A percentile compares a stretch with the other conserved stretches of the same genome.
Conservation (phyloP, 2,888 invertebrate species). For the Vandiemenella viatica region DNA sequence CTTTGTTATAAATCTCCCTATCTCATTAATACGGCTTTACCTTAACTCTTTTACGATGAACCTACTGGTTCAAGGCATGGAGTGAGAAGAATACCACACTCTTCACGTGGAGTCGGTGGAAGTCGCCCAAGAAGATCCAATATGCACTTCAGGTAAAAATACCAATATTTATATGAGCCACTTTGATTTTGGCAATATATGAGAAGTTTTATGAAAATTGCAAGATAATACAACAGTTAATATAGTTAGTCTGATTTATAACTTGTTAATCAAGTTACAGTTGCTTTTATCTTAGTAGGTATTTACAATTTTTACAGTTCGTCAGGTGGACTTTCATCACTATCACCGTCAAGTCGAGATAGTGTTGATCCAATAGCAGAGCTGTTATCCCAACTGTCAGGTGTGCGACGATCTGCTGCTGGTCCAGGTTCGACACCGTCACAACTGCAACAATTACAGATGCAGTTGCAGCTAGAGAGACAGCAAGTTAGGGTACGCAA, state of each 20-base stretch:
- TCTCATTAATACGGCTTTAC: too few relatives aligned
- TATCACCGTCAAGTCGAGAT: conserved; percentile 80
- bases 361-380: conserved; percentile 95
- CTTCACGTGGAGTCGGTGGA: conserved; percentile 47
- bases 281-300: too few relatives aligned
- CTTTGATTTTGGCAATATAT: too few relatives aligned
- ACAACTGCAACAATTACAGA: conserved; percentile 84
- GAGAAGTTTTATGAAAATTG: neutral
- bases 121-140: conserved; percentile 73
- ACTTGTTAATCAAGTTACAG: too few relatives aligned
- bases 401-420: conserved; percentile 60
- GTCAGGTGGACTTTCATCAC: conserved; percentile 66
- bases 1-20: too few relatives aligned
- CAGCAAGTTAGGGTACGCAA: conserved; percentile 56
- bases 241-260: neutral
- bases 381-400: conserved; percentile 85
- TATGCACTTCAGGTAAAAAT: conserved; percentile 76
- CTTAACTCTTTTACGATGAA: conserved; percentile 43
- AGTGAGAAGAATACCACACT: conserved; percentile 66
- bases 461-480: conserved; percentile 83
- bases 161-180: too few relatives aligned
- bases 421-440: conserved; percentile 46
- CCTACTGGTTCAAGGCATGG: conserved; percentile 33
- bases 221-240: neutral
- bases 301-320: conserved; percentile 58